These are phyloP conservation scores for Ethmia dodecea DNA, from an alignment of 2,888 invertebrate species.

Conservation along the genomic window DNA sequence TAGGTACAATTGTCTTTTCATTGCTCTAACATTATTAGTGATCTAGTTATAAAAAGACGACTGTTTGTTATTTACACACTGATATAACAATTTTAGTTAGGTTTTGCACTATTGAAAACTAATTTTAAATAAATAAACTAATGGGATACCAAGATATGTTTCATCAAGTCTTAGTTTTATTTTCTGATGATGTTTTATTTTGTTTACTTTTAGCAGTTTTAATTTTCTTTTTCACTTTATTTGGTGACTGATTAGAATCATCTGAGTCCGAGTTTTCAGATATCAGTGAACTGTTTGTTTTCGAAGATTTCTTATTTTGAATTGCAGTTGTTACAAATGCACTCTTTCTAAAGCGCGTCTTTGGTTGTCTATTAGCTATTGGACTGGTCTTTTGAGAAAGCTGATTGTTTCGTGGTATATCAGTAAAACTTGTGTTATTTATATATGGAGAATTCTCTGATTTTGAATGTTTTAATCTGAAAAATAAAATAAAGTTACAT, in stretches of 20 bases:
- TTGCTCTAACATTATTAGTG: no score
- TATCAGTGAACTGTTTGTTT: constrained; percentile 30
- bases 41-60: no score
- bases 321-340: constrained; percentile 79
- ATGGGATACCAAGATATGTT: no score
- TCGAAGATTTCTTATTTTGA: constrained; percentile 54
- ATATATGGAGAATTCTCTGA: constrained; percentile 51
- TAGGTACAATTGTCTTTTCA: no score
- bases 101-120: no score
- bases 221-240: constrained; percentile 66
- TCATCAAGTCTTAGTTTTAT: constrained; percentile 41
- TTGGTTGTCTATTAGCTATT: constrained; percentile 42
- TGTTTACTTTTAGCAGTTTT: constrained; percentile 50
- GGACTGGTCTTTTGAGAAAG: constrained; percentile 34
- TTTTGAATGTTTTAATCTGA: constrained; percentile 63
- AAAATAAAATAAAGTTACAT: no score
- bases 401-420: constrained; percentile 55
- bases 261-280: constrained; percentile 67
- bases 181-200: constrained; percentile 43
- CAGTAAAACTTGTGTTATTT: constrained; percentile 63
- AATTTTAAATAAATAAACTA: neutral
- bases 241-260: constrained; percentile 53
- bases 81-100: no score
- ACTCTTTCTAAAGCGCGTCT: constrained; percentile 76
- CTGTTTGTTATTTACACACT: no score